Conservation (phyloP, 92 coral and sea anemone species). For the Phenganax marumi region DNA sequence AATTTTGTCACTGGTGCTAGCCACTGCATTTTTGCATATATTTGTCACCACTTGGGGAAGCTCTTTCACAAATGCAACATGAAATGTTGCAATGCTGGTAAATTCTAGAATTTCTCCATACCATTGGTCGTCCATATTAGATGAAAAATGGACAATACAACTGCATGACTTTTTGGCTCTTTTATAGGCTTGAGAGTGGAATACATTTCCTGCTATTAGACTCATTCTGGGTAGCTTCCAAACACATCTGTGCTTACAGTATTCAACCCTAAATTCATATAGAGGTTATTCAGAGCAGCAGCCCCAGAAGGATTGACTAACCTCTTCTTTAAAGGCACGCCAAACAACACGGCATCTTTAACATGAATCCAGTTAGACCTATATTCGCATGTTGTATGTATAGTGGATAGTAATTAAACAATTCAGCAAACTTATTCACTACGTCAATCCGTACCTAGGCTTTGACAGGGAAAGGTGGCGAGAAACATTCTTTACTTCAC, state of each 20-base stretch:
- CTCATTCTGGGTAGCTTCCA: constrained; percentile 31
- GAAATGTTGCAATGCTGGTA: constrained; percentile 19
- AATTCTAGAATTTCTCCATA: constrained; percentile 58
- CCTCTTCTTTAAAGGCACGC: constrained; percentile 28
- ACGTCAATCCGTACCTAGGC: constrained; percentile 46
- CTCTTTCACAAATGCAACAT: constrained; percentile 51
- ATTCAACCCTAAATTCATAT: constrained; percentile 25
- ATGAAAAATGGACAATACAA: constrained; percentile 44
- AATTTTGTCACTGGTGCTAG: constrained; percentile 39
- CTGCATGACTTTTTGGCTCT: constrained; percentile 56
- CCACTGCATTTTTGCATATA: constrained; percentile 47
- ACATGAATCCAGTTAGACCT: constrained; percentile 55
- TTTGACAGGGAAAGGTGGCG: constrained; percentile 53
- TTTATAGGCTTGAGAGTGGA: constrained; percentile 47
- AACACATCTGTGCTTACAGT: constrained; percentile 23
- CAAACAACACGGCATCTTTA: constrained; percentile 35
- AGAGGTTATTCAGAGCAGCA: constrained; percentile 34
- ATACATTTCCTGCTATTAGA: constrained; percentile 33
- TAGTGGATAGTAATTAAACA: no score
- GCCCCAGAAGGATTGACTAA: constrained; percentile 41
- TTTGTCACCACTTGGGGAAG: constrained; percentile 42
- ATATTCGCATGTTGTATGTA: neutral
- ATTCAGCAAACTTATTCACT: no score
- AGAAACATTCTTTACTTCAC: constrained; percentile 51
- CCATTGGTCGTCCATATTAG: constrained; percentile 22